Base-by-base conservation (phyloP, 2,797 vertebrate genomes). In the Babyrousa celebensis region DNA sequence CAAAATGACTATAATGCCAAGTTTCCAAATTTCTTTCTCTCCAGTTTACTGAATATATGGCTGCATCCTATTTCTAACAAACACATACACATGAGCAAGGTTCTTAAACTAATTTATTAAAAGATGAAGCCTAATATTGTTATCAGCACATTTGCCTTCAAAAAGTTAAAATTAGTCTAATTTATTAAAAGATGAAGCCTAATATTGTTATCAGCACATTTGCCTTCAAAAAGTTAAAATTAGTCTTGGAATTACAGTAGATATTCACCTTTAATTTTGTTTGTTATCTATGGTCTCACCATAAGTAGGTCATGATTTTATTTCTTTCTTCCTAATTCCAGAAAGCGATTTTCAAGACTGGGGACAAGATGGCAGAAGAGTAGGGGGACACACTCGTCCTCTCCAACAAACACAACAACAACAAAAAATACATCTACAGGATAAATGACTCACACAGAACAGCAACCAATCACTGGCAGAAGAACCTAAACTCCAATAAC, bases 161-260 rank as follows among this genome's bases (percentile, higher is more conserved):
- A 85, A 92, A 36, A 36, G 36, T 3, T 36, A 36, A 36, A 36
- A 36, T 36, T 36, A 36, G 36, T 36, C 40, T 20, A 85, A 75
- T 1, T 29, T 63, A 56, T 54, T 86, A 67, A 89, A 84, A 63
- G 29, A 74, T 62, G 25, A 87, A 52, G 29, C 1, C 68, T 94
- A 40, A 74, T 43, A 65, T 91, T 85, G 4, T 56, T 80, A 7
- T 68, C 25, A 52, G 40, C 6, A 85, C 9, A 1, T 15, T 91
- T 85, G 29, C 65, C 14, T 85, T 79, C 17, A 72, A 85, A 92
- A n/a, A n/a, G n/a, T n/a, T 82, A 85, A 91, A 78, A 80, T 25
- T 58, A 2, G 1, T 40, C 8, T 83, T 32, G 75, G 12, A 89
- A 58, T 75, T 71, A 92, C 3, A 32, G 11, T 78, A 85, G 17